Conservation (phyloP, 2,888 invertebrate genomes). For the Trypoxylon attenuatum region DNA sequence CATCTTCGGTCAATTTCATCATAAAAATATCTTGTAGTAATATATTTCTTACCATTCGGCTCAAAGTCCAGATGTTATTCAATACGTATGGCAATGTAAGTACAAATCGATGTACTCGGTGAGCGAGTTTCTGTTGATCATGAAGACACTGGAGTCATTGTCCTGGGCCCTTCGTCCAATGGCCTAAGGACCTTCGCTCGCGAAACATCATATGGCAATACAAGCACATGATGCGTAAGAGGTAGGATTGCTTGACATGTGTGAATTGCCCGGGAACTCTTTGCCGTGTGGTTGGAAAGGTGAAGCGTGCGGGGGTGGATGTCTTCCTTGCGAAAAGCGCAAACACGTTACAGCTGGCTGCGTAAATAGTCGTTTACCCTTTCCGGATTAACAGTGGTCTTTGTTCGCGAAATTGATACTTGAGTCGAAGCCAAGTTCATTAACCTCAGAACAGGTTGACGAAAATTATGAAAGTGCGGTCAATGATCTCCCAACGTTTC, state of each 20-base stretch:
- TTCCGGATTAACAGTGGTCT: constrained; percentile 62
- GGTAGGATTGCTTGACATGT: constrained; percentile 42
- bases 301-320: constrained; percentile 20
- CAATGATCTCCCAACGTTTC: constrained; percentile 22
- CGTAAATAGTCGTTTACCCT: constrained; percentile 57
- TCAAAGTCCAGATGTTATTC: no score
- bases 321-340: constrained; percentile 40
- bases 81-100: no score
- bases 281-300: constrained; percentile 31
- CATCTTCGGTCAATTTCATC: no score
- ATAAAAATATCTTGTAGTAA: no score
- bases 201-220: constrained; percentile 53
- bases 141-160: no score
- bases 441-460: constrained; percentile 45
- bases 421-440: constrained; percentile 22
- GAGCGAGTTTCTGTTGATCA: no score
- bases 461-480: constrained; percentile 23
- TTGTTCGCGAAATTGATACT: constrained; percentile 51
- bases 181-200: no score
- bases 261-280: constrained; percentile 40
- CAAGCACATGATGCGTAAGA: constrained; percentile 31
- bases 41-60: no score
- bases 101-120: no score
- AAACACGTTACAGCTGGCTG: constrained; percentile 57
- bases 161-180: no score